Evolutionary conservation across 1,140 invertebrate genomes (phyloP).

Genomic region (Lerema accius): DNA sequence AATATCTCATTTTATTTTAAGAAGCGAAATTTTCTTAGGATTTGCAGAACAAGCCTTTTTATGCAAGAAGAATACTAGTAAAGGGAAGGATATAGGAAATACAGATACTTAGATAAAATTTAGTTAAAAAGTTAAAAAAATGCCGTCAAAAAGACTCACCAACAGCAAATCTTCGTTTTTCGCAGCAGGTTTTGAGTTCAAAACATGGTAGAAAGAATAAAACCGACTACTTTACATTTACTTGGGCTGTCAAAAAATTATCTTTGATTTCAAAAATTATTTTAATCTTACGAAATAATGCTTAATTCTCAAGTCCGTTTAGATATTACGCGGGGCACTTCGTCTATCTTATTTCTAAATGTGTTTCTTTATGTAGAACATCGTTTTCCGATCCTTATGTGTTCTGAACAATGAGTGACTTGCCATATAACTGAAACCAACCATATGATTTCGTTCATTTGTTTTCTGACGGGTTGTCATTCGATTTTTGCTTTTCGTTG

Average conservation of each 20-base stretch:
- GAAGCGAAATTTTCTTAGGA: no score
- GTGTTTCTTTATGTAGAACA: conserved; percentile 48
- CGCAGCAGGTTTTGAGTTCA: neutral
- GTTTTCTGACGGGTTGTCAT: conserved; percentile 66
- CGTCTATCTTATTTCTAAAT: conserved; percentile 61
- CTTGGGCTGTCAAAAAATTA: conserved; percentile 35
- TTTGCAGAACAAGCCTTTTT: no score
- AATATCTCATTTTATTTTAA: neutral
- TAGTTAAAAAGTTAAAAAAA: neutral
- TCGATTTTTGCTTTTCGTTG: conserved; percentile 60
- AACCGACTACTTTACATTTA: conserved; percentile 26
- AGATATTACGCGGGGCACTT: conserved; percentile 43
- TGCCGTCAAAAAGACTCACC: conserved; percentile 1
- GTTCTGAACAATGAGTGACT: conserved; percentile 61
- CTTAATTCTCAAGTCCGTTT: conserved; percentile 51
- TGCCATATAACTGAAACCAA: conserved; percentile 72
- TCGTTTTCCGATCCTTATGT: conserved; percentile 54
- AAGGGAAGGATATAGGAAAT: no score
- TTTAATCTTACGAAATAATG: conserved; percentile 63
- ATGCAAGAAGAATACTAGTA: no score
- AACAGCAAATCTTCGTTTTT: neutral
- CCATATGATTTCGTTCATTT: conserved; percentile 79
- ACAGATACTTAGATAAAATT: neutral
- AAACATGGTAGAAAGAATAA: conserved; percentile 19
- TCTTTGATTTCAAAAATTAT: conserved; percentile 34